Evolutionary conservation across 2,888 invertebrate genomes (phyloP).

Genomic region (Malachius bipustulatus): DNA sequence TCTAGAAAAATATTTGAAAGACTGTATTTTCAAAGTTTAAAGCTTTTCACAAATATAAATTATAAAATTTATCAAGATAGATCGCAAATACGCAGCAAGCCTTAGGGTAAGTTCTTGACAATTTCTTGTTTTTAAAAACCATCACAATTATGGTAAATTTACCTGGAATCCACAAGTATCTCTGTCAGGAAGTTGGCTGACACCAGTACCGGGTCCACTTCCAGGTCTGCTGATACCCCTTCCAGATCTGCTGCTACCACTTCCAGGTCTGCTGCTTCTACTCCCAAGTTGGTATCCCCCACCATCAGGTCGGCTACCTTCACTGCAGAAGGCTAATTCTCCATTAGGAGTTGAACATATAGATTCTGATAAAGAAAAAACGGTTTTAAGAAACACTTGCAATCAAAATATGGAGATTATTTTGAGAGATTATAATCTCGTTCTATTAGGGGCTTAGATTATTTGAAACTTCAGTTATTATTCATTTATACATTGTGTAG

Average conservation of each 20-base stretch:
- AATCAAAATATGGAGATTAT: too few relatives aligned
- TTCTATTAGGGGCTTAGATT: too few relatives aligned
- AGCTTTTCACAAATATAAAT: too few relatives aligned
- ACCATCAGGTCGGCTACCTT: slow-evolving; percentile 20
- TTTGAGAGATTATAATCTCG: too few relatives aligned
- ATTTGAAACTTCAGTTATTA: too few relatives aligned
- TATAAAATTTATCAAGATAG: too few relatives aligned
- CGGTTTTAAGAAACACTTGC: too few relatives aligned
- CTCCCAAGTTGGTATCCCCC: too few relatives aligned
- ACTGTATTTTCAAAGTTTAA: too few relatives aligned
- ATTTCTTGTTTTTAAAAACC: background rate
- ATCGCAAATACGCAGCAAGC: too few relatives aligned
- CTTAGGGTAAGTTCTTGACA: too few relatives aligned
- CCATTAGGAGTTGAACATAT: slow-evolving; percentile 40
- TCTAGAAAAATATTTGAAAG: slow-evolving; percentile 18
- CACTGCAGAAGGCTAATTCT: slow-evolving; percentile 37
- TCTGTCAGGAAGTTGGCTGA: slow-evolving; percentile 21
- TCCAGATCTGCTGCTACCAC: background rate
- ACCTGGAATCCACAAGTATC: slow-evolving; percentile 28
- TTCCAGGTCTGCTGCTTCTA: background rate
- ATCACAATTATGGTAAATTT: slow-evolving; percentile 5
- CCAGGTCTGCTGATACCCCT: background rate
- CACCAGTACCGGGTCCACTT: background rate
- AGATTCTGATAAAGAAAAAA: slow-evolving; percentile 9
- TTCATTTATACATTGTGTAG: too few relatives aligned